These are phyloP conservation scores for Rhamphomyia laevipes DNA, from an alignment of 2,888 invertebrate species.

Conservation along the genomic window DNA sequence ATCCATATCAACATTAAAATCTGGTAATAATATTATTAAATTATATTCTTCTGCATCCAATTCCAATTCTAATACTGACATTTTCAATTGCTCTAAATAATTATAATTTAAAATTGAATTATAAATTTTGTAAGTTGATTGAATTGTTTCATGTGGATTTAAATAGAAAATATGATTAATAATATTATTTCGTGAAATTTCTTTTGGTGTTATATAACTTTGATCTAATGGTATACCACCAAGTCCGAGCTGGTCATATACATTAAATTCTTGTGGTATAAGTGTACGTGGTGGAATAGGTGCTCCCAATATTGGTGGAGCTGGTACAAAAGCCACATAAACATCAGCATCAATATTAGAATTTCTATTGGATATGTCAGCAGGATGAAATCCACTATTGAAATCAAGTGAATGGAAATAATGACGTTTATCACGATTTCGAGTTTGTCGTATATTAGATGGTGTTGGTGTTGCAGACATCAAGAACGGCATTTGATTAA, in stretches of 20 bases:
- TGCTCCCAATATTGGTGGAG: constrained; percentile 16
- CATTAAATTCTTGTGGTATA: constrained; percentile 21
- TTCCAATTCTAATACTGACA: constrained; percentile 63
- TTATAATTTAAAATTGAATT: constrained; percentile 66
- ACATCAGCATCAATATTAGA: constrained; percentile 24
- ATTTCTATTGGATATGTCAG: too few species aligned
- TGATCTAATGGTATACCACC: not conserved
- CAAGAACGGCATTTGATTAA: too few species aligned
- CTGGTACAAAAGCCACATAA: constrained; percentile 19
- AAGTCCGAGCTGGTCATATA: constrained; percentile 15
- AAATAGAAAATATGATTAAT: constrained; percentile 35
- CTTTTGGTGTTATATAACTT: constrained; percentile 9
- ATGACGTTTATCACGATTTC: too few species aligned
- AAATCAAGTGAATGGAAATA: too few species aligned
- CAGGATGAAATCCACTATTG: too few species aligned
- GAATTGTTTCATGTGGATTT: constrained; percentile 38
- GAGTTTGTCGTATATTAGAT: too few species aligned
- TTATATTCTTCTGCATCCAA: constrained; percentile 71
- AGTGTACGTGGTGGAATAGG: constrained; percentile 15
- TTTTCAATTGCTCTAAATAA: constrained; percentile 57
- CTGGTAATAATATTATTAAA: constrained; percentile 59
- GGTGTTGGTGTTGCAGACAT: too few species aligned
- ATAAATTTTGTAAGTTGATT: constrained; percentile 61
- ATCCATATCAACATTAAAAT: constrained; percentile 50
- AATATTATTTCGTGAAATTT: constrained; percentile 23